Evolutionary conservation across 2,113 vertebrate genomes (phyloP).

Genomic region (Daphoenositta chrysoptera): DNA sequence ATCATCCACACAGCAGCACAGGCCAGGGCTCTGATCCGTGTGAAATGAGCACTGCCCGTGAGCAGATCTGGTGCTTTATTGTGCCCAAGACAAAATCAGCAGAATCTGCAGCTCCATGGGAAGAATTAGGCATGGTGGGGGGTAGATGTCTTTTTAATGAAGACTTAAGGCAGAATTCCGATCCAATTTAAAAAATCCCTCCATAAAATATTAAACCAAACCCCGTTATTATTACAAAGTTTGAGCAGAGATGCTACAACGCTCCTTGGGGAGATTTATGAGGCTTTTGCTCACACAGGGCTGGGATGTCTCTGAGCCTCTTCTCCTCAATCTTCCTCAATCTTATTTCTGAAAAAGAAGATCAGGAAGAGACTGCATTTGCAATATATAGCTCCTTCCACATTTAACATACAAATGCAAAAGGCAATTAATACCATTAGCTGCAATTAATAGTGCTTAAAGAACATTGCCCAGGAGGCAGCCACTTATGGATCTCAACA

Average conservation of each 20-base stretch:
- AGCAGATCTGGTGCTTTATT: not conserved
- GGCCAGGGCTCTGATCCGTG: not conserved
- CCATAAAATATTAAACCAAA: not conserved
- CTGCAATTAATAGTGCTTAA: not conserved
- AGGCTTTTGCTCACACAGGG: not conserved
- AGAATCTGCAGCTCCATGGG: not conserved
- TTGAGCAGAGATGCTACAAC: not conserved
- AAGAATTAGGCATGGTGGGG: not conserved
- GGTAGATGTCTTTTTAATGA: not conserved
- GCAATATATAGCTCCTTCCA: not conserved
- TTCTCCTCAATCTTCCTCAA: not conserved
- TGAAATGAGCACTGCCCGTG: not conserved
- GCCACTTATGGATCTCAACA: not conserved
- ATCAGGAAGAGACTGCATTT: not conserved
- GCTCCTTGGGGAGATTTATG: not conserved
- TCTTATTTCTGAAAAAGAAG: not conserved
- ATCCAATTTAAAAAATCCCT: not conserved
- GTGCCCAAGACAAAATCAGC: not conserved
- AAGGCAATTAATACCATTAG: constrained; percentile 8
- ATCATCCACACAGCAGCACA: not conserved
- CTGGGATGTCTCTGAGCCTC: not conserved
- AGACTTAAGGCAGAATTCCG: not conserved
- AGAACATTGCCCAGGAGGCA: not conserved
- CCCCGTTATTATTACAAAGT: not conserved
- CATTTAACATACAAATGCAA: not conserved